Percentiles rank a stretch among this genome's conserved stretches.
Evolutionary conservation across 2,113 vertebrate species (phyloP).

Genomic region (Calidris pygmaea): DNA sequence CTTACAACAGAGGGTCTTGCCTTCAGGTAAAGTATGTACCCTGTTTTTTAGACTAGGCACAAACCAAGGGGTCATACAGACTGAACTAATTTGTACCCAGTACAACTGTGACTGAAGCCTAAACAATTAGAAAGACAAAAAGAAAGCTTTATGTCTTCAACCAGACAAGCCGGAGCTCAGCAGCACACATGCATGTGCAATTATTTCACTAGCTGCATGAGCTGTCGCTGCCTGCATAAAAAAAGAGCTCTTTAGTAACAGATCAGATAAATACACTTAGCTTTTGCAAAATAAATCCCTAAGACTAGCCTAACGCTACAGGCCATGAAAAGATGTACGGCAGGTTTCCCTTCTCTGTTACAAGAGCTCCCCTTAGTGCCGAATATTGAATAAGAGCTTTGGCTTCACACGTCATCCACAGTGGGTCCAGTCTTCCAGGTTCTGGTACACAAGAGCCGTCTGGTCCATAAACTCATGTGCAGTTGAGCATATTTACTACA

Average conservation of each 20-base stretch:
- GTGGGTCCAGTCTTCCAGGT: not conserved
- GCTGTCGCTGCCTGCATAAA: not conserved
- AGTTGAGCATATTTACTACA: not conserved
- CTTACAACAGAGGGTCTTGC: not conserved
- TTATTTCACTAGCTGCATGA: not conserved
- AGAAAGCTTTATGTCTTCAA: not conserved
- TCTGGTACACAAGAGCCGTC: not conserved
- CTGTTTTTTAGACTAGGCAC: not conserved
- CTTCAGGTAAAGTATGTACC: not conserved
- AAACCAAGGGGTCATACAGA: not conserved
- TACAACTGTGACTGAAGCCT: not conserved
- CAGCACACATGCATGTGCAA: accelerated
- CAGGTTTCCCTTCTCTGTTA: not conserved
- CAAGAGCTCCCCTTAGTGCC: slow-evolving; percentile 28
- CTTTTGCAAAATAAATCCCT: not conserved
- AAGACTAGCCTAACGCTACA: not conserved
- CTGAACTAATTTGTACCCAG: not conserved
- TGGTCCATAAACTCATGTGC: not conserved
- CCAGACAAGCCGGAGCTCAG: not conserved
- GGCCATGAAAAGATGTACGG: accelerated
- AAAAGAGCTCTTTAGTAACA: not conserved
- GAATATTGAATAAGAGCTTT: not conserved
- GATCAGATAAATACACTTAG: not conserved
- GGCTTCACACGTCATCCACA: not conserved
- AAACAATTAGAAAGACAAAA: not conserved